Base-by-base conservation (phyloP, 2,888 invertebrate genomes). In the Euzophera pinguis region DNA sequence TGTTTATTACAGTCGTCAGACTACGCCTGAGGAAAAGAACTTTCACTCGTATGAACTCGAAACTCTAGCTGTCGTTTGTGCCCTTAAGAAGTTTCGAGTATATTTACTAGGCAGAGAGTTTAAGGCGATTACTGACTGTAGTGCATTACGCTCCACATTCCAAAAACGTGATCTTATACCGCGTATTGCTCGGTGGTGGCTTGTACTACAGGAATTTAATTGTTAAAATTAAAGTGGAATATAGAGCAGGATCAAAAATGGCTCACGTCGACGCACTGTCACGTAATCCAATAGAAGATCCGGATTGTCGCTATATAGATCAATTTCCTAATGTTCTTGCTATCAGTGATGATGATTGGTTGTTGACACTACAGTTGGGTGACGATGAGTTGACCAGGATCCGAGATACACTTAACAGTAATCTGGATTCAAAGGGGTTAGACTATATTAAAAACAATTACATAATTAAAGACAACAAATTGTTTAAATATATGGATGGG, bases 1-100 rank as follows among this genome's bases (percentile, higher is more conserved):
- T 0, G 59, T 61, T 1, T 63, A 50, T 13, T 62, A 54, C 8
- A 67, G 62, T 38, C 50, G 63, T 0, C 57, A 62, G 16, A 65
- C 64, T 0, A 50, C 61, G 0, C 61, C 61, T 0, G 62, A 64
- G 12, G 64, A 63, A 35, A 56, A 49, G 14, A 53, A 62, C 16
- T 61, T 60, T 10, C 61, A 60, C 32, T 50, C 62, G 1, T 65
- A 58, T 16, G 67, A 67, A 13, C 14, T 65, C 7, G 62, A 67
- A 13, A 59, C 65, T 0, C 37, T 60, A 17, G 63, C 63, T 0
- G 61, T 60, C 0, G 38, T 60, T 7, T 57, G 51, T 13, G 32
- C 50, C 1, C 10, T 57, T 4, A 50, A 47, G 13, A 54, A 57
- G 22, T 54, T 57, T 12, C 16, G 57, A 10, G 50, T 52, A 3